A percentile compares a stretch with the other conserved stretches of the same genome.
Conservation (phyloP, 2,797 vertebrate genomes). For the Gallinago nigripennis region DNA sequence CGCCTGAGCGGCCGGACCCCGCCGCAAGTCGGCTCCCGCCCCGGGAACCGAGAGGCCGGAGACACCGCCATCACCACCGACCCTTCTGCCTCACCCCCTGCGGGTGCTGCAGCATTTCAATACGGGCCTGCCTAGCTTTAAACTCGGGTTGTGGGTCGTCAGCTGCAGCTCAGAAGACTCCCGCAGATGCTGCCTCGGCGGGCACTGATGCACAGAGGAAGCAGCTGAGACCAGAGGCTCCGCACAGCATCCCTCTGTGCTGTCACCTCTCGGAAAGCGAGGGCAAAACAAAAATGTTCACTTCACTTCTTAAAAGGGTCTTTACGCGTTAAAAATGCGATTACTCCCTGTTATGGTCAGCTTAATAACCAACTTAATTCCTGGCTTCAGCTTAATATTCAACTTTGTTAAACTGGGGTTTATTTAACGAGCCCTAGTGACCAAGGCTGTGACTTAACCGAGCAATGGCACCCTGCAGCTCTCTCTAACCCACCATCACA, state of each 20-base stretch:
- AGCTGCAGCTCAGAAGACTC: background rate
- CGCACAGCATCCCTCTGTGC: fast-evolving
- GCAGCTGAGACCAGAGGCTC: background rate
- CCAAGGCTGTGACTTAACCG: background rate
- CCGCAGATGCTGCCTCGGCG: no score
- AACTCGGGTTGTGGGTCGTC: fast-evolving
- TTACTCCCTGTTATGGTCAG: background rate
- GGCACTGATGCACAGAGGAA: fast-evolving
- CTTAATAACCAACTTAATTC: background rate
- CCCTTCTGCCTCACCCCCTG: fast-evolving
- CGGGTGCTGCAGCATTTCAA: no score
- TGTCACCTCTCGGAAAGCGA: fast-evolving
- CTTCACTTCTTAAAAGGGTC: background rate
- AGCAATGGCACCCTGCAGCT: background rate
- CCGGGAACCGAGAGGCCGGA: background rate
- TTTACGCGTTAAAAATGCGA: background rate
- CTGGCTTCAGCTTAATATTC: background rate
- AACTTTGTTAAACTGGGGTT: background rate
- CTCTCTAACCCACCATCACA: background rate
- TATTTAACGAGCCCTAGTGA: background rate
- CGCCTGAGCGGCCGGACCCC: background rate
- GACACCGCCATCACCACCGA: fast-evolving
- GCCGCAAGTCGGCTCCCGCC: background rate
- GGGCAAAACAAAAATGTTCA: background rate
- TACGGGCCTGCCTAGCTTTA: no score